Percentiles rank a stretch among this genome's conserved stretches.
Conservation (phyloP, 1,140 invertebrate species). For the Zaprionus inermis region DNA sequence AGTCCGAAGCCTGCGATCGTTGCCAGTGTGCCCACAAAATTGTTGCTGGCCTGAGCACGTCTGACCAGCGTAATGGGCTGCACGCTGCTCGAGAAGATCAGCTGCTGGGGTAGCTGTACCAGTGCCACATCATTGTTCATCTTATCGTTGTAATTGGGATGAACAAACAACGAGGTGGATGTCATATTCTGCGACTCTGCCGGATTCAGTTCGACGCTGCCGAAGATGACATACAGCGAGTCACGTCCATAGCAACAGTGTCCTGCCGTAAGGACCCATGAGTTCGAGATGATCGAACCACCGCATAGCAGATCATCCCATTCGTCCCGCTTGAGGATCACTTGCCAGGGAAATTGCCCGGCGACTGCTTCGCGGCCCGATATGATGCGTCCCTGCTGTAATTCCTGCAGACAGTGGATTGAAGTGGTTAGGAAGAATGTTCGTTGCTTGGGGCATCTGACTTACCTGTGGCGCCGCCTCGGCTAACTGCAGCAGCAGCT, state of each 20-base stretch:
- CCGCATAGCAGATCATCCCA: slow-evolving; percentile 85
- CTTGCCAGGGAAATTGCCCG: slow-evolving; percentile 80
- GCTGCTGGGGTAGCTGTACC: slow-evolving; percentile 84
- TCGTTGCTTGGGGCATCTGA: not conserved
- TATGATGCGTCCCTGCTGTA: slow-evolving; percentile 71
- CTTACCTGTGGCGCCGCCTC: slow-evolving; percentile 17
- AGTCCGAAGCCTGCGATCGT: slow-evolving; percentile 68
- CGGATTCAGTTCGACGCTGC: slow-evolving; percentile 84
- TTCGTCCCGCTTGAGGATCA: slow-evolving; percentile 70
- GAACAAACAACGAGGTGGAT: slow-evolving; percentile 78
- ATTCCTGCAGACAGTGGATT: slow-evolving; percentile 6
- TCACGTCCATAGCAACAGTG: slow-evolving; percentile 85
- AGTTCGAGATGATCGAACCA: slow-evolving; percentile 85
- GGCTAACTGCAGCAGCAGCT: not conserved
- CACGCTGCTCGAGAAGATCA: slow-evolving; percentile 75
- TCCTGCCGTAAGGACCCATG: slow-evolving; percentile 86
- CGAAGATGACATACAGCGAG: slow-evolving; percentile 81
- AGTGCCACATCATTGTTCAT: slow-evolving; percentile 86
- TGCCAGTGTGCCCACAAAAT: slow-evolving; percentile 59
- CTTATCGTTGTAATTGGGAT: slow-evolving; percentile 84
- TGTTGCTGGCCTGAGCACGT: slow-evolving; percentile 28
- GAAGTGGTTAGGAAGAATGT: not conserved
- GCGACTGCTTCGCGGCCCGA: slow-evolving; percentile 44
- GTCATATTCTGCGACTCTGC: slow-evolving; percentile 70
- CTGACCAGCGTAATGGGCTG: slow-evolving; percentile 68